Evolutionary conservation across 2,797 vertebrate species (phyloP), one percentile per base, ranked within the genome.

Genomic region (Chelmon rostratus): DNA sequence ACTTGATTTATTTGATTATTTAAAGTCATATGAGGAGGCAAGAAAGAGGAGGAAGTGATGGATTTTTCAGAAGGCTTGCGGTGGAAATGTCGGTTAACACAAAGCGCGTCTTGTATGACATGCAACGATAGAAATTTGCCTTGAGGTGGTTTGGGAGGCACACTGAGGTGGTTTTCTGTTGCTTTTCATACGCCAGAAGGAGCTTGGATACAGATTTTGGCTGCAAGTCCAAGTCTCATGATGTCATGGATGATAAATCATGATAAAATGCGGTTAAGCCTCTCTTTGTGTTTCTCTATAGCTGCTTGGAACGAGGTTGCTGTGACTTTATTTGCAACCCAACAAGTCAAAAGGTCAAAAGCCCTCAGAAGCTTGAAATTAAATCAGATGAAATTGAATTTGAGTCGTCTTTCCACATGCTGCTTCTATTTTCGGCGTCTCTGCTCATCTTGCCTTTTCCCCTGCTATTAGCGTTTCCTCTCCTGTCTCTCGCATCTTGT

Each of bases 311-410:
- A 79, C 35, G 44, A 38, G 52, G 54, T 70, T 79, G 59, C 8
- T 0, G 19, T 81, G 67, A 75, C 67, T 76, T 19, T 12, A 35
- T 64, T 70, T 67, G 13, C 3, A 2, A 61, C 47, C 5, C 50
- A 19, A n/a, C 65, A 50, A 28, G 64, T 72, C 53, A 73, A 64
- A 54, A 73, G 81, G 73, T 73, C 66, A 77, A 73, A 82, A 73
- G 15, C 47, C 46, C 28, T 38, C 28, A 76, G 72, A 70, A 58
- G 72, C 69, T 49, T 47, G 38, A 83, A 79, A 86, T 86, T 63
- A 52, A 86, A 84, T 86, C 62, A 71, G 58, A 62, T 70, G 25
- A 79, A 91, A 92, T 81, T 84, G 23, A 89, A 84, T 91, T 85
- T 68, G 74, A 71, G 73, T 67, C 54, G 1, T n/a, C 38, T 19